phyloP scores from a whole-genome alignment of 2,888 invertebrate genomes.

The Dugesia japonica region DNA sequence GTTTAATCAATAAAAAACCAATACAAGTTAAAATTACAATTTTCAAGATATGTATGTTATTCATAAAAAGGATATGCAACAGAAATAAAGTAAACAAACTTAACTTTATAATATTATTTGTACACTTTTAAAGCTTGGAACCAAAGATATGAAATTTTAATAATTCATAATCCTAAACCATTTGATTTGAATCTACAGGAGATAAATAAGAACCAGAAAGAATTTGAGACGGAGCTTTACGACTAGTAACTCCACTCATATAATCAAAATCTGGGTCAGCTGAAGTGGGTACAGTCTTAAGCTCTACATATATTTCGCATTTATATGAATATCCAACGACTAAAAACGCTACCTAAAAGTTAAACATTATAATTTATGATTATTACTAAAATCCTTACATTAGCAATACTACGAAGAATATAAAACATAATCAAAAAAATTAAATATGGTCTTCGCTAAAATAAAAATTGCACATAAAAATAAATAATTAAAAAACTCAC shows the following conservation, averaged over 20 bases:
- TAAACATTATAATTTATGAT: no score
- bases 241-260: conserved; percentile 5
- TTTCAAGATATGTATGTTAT: no score
- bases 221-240: neutral
- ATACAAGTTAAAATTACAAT: no score
- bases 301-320: neutral
- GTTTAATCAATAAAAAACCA: no score
- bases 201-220: neutral
- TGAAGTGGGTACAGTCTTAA: neutral
- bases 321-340: neutral
- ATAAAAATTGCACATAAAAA: neutral
- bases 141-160: neutral
- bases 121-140: neutral
- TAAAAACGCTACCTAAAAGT: neutral
- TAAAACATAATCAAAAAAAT: conserved; percentile 2
- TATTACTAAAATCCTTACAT: no score
- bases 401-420: neutral
- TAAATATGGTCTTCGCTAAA: neutral
- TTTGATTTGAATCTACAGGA: neutral
- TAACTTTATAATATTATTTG: no score
- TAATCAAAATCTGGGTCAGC: neutral
- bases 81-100: no score
- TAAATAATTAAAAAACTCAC: conserved; percentile 21
- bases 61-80: no score
- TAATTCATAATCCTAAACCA: no score